Evolutionary conservation across 2,888 invertebrate genomes (phyloP).

Genomic region (Calliopum simillimum): DNA sequence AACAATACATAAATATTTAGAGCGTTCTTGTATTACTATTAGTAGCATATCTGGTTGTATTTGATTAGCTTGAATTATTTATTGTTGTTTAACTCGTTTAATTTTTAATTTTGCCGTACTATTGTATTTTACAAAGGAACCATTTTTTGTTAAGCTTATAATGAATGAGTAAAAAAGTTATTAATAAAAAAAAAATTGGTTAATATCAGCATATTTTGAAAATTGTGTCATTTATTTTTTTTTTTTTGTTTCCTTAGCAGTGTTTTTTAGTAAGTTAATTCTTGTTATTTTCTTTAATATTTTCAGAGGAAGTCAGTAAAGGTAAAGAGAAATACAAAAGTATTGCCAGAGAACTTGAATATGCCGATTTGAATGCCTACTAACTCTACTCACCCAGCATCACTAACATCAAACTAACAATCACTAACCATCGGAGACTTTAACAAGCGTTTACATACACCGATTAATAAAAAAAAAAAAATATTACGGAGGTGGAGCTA

Average conservation of each 20-base stretch:
- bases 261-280: slow-evolving; percentile 17
- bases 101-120: slow-evolving; percentile 39
- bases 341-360: slow-evolving; percentile 98
- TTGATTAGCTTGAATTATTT: slow-evolving; percentile 1
- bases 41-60: slow-evolving; percentile 21
- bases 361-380: slow-evolving; percentile 88
- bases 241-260: slow-evolving; percentile 15
- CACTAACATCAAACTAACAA: slow-evolving; percentile 9
- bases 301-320: slow-evolving; percentile 86
- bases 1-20: too few relatives aligned
- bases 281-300: slow-evolving; percentile 43
- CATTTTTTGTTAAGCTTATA: slow-evolving; percentile 27
- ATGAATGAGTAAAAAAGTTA: slow-evolving; percentile 39
- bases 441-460: slow-evolving; percentile 24
- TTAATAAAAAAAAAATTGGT: slow-evolving; percentile 41
- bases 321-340: slow-evolving; percentile 98
- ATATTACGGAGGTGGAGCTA: slow-evolving; percentile 40
- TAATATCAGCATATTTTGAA: slow-evolving; percentile 41
- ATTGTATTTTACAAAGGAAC: slow-evolving; percentile 53
- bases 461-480: slow-evolving; percentile 23
- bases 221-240: slow-evolving; percentile 7
- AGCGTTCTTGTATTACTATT: slow-evolving; percentile 7
- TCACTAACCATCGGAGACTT: slow-evolving; percentile 11
- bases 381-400: slow-evolving; percentile 43
- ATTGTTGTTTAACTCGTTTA: slow-evolving; percentile 60